Conservation (phyloP, 2,797 vertebrate species). For the Ibycter americanus region DNA sequence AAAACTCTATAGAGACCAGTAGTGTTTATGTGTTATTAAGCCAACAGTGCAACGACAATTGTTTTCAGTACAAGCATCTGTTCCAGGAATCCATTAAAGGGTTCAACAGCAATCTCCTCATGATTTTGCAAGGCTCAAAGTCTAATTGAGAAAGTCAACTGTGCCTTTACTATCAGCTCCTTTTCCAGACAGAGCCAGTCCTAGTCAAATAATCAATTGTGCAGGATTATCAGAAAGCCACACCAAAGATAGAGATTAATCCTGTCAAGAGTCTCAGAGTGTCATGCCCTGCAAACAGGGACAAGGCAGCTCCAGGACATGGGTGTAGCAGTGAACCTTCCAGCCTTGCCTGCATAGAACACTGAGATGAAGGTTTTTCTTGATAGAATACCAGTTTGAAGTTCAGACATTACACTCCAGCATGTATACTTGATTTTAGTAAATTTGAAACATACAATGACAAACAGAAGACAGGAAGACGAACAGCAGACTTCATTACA, state of each 20-base stretch:
- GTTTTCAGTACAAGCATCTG: constrained; percentile 11
- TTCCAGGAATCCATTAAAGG: constrained; percentile 11
- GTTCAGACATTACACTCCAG: not conserved
- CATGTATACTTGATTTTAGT: not conserved
- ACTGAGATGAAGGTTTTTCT: not conserved
- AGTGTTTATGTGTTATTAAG: constrained; percentile 1
- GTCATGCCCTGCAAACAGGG: not conserved
- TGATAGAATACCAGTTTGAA: not conserved
- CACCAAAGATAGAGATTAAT: not conserved
- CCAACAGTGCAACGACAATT: not conserved
- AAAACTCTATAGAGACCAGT: not conserved
- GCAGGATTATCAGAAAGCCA: constrained; percentile 9
- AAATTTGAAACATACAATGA: not conserved
- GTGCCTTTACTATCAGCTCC: not conserved
- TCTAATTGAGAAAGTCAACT: constrained; percentile 29
- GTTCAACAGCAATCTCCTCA: constrained; percentile 17
- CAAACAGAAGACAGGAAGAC: not conserved
- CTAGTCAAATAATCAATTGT: constrained; percentile 29
- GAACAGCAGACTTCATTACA: not conserved
- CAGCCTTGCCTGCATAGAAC: not conserved
- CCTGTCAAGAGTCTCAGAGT: not conserved
- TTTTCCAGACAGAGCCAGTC: not conserved
- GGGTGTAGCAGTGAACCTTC: not conserved
- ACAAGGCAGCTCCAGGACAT: not conserved
- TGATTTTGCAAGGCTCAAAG: constrained; percentile 26